Percentiles rank a stretch among this genome's conserved stretches.
phyloP scores from a whole-genome alignment of 1,140 invertebrate species.

The Meloidogyne exigua region DNA sequence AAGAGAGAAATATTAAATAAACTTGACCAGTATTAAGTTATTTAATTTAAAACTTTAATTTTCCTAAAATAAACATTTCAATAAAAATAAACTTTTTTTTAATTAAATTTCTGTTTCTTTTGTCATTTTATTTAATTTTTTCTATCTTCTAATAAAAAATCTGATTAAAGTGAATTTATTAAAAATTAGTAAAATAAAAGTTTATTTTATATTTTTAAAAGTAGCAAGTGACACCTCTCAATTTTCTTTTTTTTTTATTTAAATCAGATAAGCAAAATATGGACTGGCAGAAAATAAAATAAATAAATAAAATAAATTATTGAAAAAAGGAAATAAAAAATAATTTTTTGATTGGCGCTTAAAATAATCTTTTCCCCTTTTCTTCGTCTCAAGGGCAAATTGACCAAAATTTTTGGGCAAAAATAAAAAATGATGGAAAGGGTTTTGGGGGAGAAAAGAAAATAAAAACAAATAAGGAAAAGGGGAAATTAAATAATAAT shows the following conservation, averaged over 20 bases:
- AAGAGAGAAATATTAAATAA: too few species aligned
- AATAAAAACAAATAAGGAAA: neutral
- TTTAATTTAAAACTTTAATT: too few species aligned
- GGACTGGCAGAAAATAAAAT: conserved; percentile 11
- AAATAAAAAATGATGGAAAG: neutral
- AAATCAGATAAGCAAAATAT: conserved; percentile 4
- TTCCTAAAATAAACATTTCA: too few species aligned
- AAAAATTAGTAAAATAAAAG: too few species aligned
- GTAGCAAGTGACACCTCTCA: neutral
- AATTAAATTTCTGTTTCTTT: too few species aligned
- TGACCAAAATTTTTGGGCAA: neutral
- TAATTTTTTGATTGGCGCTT: conserved; percentile 8
- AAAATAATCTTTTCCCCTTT: conserved; percentile 6
- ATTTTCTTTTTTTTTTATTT: neutral
- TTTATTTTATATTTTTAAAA: neutral
- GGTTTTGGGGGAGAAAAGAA: neutral
- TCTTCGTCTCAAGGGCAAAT: conserved; percentile 6
- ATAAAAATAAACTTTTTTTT: too few species aligned
- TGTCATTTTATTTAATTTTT: too few species aligned
- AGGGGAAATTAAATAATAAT: neutral
- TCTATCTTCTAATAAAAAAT: too few species aligned
- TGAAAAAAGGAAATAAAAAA: neutral
- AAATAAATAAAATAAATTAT: conserved; percentile 17
- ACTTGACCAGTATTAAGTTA: too few species aligned
- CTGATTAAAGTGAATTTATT: too few species aligned